Evolutionary conservation across 2,113 vertebrate genomes (phyloP).

Genomic region (Narcine bancroftii): DNA sequence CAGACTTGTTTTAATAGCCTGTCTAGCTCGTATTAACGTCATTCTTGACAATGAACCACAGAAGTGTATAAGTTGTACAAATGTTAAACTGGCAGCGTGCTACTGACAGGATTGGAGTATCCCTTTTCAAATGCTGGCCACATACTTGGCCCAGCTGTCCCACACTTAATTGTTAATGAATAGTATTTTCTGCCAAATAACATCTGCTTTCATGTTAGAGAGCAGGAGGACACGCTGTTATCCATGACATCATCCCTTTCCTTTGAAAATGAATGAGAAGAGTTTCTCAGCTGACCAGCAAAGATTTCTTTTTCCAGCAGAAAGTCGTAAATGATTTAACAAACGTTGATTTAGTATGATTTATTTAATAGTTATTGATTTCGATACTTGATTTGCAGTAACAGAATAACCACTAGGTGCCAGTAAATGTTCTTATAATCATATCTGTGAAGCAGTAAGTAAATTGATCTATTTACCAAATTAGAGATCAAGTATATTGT

Average conservation of each 20-base stretch:
- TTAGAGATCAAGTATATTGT: not conserved
- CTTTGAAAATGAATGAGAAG: not conserved
- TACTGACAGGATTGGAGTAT: not conserved
- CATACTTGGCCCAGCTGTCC: not conserved
- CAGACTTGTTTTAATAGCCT: not conserved
- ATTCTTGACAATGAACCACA: not conserved
- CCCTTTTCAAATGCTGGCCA: not conserved
- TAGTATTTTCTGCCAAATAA: not conserved
- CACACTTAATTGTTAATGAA: not conserved
- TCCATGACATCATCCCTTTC: not conserved
- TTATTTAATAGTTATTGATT: not conserved
- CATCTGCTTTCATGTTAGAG: not conserved
- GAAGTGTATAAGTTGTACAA: not conserved
- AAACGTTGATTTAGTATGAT: too few species aligned
- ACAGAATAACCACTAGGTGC: not conserved
- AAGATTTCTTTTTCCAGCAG: not conserved
- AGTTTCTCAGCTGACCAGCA: not conserved
- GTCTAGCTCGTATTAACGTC: not conserved
- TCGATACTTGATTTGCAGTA: not conserved
- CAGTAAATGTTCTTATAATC: slow-evolving; percentile 21
- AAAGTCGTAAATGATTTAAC: not conserved
- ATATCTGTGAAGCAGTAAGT: too few species aligned
- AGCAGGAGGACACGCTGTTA: not conserved
- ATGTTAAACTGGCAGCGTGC: not conserved
- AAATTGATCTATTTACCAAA: not conserved